These are phyloP conservation scores for Microplitis deprimator DNA, from an alignment of 2,888 invertebrate species.

Conservation along the genomic window DNA sequence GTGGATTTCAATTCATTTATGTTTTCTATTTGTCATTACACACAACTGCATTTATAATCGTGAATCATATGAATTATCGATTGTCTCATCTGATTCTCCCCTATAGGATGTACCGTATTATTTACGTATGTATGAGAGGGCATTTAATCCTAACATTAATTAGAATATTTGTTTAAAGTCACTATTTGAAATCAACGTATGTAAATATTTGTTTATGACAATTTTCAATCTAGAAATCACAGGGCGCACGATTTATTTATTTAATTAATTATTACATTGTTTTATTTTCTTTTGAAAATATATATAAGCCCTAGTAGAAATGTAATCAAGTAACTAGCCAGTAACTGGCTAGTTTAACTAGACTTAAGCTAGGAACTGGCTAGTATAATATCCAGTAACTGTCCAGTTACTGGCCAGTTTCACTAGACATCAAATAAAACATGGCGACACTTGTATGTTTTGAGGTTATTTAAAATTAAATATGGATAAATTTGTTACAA, in stretches of 20 bases:
- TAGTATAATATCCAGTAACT: no score
- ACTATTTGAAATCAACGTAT: slow-evolving; percentile 23
- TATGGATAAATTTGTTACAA: no score
- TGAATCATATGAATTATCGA: background rate
- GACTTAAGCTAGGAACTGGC: no score
- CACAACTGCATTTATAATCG: background rate
- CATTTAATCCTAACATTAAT: slow-evolving; percentile 26
- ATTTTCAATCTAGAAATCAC: slow-evolving; percentile 17
- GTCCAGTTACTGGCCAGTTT: no score
- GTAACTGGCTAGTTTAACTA: no score
- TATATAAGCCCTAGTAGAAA: no score
- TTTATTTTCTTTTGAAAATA: background rate
- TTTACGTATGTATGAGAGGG: background rate
- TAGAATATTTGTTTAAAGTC: slow-evolving; percentile 14
- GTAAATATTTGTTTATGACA: slow-evolving; percentile 9
- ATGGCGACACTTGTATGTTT: no score
- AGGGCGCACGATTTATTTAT: background rate
- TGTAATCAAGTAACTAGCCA: no score
- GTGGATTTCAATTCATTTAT: background rate
- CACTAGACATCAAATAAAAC: no score
- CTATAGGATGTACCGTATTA: background rate
- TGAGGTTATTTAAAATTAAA: no score
- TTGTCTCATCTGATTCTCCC: slow-evolving; percentile 2
- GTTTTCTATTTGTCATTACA: background rate
- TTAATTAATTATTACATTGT: background rate